Conservation (phyloP, 2,888 invertebrate genomes). For the Chloromyia formosa region DNA sequence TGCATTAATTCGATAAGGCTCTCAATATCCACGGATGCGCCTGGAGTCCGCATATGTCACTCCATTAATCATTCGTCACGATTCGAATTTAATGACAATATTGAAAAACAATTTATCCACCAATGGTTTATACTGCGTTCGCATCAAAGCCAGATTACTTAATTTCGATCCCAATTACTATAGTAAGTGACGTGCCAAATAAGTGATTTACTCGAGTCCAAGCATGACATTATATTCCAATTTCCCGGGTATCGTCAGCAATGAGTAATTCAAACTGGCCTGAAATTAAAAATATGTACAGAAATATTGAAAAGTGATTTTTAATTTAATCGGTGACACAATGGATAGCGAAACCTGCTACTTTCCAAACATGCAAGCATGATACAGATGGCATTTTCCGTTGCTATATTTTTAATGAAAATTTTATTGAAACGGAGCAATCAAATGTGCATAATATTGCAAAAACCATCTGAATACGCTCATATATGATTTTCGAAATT, state of each 20-base stretch:
- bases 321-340: background rate
- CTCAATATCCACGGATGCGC: no score
- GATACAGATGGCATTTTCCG: background rate
- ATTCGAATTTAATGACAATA: background rate
- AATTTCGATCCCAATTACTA: background rate
- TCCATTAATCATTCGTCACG: conserved; percentile 25
- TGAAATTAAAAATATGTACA: background rate
- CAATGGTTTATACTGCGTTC: no score
- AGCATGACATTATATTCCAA: no score
- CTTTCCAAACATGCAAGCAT: no score
- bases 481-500: background rate
- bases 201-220: no score
- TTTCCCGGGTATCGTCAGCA: background rate
- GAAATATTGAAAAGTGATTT: background rate
- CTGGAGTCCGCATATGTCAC: conserved; percentile 11
- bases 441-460: background rate
- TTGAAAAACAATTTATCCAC: no score
- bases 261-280: background rate
- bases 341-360: background rate
- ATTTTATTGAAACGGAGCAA: conserved; percentile 23
- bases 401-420: conserved; percentile 19
- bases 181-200: background rate
- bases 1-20: conserved; percentile 21
- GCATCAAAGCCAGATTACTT: no score
- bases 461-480: background rate